Evolutionary conservation across 2,797 vertebrate species (phyloP).

Genomic region (Adelosebastes latens): DNA sequence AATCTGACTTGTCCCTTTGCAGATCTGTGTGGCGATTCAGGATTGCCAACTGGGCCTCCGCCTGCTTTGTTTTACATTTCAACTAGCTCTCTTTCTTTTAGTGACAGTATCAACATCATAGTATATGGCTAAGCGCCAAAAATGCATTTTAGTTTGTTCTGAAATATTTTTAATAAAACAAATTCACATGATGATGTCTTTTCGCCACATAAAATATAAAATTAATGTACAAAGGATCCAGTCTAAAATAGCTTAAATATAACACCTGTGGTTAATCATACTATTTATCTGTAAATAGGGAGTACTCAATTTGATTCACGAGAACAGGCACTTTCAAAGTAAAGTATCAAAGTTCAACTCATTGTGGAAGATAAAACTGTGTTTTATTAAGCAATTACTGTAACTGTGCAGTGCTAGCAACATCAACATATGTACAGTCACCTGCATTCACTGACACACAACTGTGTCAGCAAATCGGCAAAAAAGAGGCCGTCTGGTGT

Average conservation of each 20-base stretch:
- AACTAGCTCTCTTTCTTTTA: neutral
- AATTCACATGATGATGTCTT: neutral
- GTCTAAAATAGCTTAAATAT: neutral
- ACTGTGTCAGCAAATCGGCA: conserved; percentile 18
- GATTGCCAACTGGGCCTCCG: neutral
- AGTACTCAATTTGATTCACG: neutral
- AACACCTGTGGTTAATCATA: neutral
- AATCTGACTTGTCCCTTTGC: conserved; percentile 20
- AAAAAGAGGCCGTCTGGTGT: neutral
- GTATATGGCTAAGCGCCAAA: no score
- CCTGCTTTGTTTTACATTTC: neutral
- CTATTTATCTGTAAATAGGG: neutral
- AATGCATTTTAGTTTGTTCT: neutral
- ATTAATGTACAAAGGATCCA: neutral
- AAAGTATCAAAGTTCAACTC: neutral
- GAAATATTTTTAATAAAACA: neutral
- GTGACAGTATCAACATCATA: neutral
- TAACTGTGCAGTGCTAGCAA: neutral
- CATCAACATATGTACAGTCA: neutral
- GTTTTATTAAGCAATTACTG: neutral
- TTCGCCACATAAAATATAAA: neutral
- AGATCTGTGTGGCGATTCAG: neutral
- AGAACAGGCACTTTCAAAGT: neutral
- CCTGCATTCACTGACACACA: conserved; percentile 7
- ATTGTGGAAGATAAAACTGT: neutral